Conservation (phyloP, 2,888 invertebrate genomes). For the Lithosia quadra region DNA sequence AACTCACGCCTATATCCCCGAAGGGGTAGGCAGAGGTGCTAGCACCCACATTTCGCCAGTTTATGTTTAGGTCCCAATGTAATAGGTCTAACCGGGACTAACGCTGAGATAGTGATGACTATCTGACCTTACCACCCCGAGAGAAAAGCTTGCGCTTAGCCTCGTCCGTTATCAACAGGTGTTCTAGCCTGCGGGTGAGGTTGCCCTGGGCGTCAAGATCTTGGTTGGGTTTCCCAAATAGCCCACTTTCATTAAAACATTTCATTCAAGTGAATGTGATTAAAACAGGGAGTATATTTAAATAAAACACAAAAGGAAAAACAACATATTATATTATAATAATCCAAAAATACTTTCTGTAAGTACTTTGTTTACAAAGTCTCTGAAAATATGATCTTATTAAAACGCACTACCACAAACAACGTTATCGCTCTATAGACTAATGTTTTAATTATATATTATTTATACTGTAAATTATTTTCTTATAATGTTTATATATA, state of each 20-base stretch:
- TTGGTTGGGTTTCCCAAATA: neutral
- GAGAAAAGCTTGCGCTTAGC: no score
- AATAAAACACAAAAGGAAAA: constrained; percentile 33
- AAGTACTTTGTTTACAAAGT: constrained; percentile 61
- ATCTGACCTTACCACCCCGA: no score
- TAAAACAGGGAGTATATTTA: neutral
- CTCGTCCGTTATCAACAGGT: neutral
- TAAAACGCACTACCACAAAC: constrained; percentile 24
- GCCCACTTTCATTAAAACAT: neutral
- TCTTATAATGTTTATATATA: constrained; percentile 32
- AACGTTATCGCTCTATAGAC: constrained; percentile 19
- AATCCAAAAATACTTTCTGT: constrained; percentile 60
- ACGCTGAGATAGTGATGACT: neutral
- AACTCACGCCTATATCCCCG: no score
- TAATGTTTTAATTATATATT: constrained; percentile 34
- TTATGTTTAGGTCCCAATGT: no score
- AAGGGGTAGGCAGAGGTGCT: no score
- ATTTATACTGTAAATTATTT: constrained; percentile 40
- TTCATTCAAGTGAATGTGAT: neutral
- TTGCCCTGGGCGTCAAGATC: neutral
- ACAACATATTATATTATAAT: constrained; percentile 45
- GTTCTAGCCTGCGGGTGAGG: neutral
- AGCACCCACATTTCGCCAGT: no score
- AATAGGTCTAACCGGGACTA: no score
- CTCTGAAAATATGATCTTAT: constrained; percentile 58